Conservation (phyloP, 2,113 vertebrate species). For the Ceyx melanurus region DNA sequence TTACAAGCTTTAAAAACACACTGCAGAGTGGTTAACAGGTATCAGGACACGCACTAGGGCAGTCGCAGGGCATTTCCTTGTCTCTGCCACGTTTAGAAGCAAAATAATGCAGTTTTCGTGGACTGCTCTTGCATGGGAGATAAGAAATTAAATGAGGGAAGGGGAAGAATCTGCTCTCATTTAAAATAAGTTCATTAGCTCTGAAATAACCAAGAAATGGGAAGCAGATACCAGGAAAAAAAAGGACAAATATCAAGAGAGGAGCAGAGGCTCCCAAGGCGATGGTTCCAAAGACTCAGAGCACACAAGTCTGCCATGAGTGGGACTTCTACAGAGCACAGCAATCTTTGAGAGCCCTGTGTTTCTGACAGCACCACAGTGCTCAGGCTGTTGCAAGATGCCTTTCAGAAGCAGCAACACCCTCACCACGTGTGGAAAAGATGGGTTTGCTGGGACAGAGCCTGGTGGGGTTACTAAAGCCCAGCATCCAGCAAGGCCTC, state of each 20-base stretch:
- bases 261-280: neutral
- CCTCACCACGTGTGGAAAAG: neutral
- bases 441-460: neutral
- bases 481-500: too few relatives aligned
- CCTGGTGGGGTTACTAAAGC: neutral
- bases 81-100: neutral
- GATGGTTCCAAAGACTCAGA: neutral
- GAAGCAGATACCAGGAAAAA: neutral
- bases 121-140: neutral
- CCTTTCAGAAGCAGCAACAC: neutral
- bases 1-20: neutral
- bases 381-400: neutral
- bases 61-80: neutral
- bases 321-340: neutral
- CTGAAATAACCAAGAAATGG: neutral
- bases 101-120: neutral
- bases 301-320: neutral
- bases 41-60: neutral
- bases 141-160: neutral
- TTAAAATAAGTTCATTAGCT: neutral
- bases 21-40: neutral
- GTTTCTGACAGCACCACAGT: neutral
- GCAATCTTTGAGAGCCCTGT: neutral
- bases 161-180: neutral
- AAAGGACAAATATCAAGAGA: constrained; percentile 10